Conservation (phyloP, 2,113 vertebrate genomes). For the Ceyx cyanopectus region DNA sequence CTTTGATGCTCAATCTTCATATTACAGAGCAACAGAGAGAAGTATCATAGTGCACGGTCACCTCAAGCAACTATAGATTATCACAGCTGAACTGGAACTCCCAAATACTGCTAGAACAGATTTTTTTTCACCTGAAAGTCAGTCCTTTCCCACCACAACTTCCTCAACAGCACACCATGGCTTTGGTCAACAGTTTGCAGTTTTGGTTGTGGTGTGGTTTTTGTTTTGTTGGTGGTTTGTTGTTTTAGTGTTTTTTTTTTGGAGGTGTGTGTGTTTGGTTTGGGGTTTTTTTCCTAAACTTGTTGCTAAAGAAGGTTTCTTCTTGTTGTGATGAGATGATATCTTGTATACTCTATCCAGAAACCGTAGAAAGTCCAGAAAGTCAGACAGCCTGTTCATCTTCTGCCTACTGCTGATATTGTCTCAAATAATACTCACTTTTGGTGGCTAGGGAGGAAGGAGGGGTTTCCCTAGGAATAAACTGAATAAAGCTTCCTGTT, state of each 20-base stretch:
- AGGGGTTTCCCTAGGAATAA: slow-evolving; percentile 66
- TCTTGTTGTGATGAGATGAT: not conserved
- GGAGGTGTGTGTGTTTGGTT: not conserved
- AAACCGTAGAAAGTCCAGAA: not conserved
- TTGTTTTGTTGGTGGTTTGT: too few relatives aligned
- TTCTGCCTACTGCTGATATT: not conserved
- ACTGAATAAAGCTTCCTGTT: slow-evolving; percentile 57
- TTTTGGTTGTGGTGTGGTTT: not conserved
- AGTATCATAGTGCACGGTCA: not conserved
- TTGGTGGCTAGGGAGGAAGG: slow-evolving; percentile 21
- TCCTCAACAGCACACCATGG: not conserved
- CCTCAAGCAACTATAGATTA: not conserved
- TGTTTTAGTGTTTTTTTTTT: not conserved
- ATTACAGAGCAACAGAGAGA: not conserved
- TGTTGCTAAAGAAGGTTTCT: not conserved
- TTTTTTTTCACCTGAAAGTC: not conserved
- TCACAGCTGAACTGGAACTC: not conserved
- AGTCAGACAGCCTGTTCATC: not conserved
- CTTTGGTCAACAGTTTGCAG: not conserved
- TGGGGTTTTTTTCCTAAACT: not conserved
- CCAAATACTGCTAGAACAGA: not conserved
- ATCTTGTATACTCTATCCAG: not conserved
- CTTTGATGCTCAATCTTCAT: not conserved
- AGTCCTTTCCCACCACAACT: not conserved
- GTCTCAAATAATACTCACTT: slow-evolving; percentile 20